phyloP scores from a whole-genome alignment of 2,888 invertebrate species.

The Lumbricus terrestris region DNA sequence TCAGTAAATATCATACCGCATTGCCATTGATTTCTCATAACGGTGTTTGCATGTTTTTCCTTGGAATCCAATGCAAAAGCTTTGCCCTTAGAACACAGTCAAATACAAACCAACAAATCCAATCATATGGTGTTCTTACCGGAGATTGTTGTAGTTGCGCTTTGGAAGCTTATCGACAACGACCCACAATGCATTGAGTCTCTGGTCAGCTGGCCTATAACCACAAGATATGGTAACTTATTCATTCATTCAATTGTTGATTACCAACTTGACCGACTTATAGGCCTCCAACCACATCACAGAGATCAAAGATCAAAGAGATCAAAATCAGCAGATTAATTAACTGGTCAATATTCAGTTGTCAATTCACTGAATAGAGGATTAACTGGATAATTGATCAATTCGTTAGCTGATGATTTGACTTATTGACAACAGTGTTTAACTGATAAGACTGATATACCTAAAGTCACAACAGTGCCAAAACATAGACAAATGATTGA shows the following conservation, averaged over 20 bases:
- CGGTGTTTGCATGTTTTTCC: background rate
- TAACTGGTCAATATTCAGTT: no score
- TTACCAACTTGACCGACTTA: background rate
- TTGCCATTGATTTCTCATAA: no score
- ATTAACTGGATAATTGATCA: no score
- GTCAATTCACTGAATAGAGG: no score
- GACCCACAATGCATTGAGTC: constrained; percentile 66
- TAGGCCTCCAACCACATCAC: background rate
- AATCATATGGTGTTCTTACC: constrained; percentile 53
- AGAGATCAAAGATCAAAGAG: no score
- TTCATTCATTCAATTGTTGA: background rate
- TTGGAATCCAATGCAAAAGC: background rate
- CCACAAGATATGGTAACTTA: background rate
- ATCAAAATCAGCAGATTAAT: background rate
- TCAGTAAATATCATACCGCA: no score
- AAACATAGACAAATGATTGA: background rate
- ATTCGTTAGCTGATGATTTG: no score
- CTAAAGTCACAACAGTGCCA: no score
- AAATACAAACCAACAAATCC: background rate
- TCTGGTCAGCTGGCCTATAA: constrained; percentile 56
- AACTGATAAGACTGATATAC: no score
- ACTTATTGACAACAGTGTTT: no score
- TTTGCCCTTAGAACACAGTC: background rate
- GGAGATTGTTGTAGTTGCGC: constrained; percentile 81
- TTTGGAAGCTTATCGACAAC: constrained; percentile 77